These are phyloP conservation scores for Seira musarum DNA, from an alignment of 2,888 invertebrate genomes.

Conservation along the genomic window DNA sequence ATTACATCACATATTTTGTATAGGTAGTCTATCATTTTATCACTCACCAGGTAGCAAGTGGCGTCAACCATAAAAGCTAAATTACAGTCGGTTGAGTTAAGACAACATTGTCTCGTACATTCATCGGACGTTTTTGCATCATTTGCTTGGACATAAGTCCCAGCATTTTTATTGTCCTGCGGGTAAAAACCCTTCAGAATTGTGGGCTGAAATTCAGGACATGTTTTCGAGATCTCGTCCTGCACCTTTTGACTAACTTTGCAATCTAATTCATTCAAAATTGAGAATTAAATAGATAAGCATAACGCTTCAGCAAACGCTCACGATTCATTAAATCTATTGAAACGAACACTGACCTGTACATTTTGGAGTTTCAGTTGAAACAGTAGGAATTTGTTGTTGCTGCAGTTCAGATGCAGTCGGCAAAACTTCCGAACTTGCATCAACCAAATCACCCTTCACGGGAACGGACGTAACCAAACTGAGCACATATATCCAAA, in stretches of 20 bases:
- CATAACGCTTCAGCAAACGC: too few species aligned
- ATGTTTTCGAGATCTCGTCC: constrained; percentile 24
- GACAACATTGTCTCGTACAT: constrained; percentile 81
- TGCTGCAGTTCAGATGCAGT: background rate
- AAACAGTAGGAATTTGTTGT: constrained; percentile 20
- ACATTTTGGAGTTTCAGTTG: constrained; percentile 34
- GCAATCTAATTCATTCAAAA: constrained; percentile 17
- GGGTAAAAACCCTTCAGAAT: constrained; percentile 66
- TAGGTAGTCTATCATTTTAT: constrained; percentile 2
- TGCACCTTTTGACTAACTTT: constrained; percentile 16
- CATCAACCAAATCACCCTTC: constrained; percentile 4
- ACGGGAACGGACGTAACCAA: constrained; percentile 8
- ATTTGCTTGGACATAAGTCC: constrained; percentile 77
- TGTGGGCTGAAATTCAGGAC: constrained; percentile 50
- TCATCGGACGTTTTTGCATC: constrained; percentile 76
- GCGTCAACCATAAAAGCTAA: constrained; percentile 84
- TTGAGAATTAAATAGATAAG: background rate
- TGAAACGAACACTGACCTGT: too few species aligned
- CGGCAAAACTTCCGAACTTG: background rate
- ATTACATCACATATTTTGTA: constrained; percentile 4
- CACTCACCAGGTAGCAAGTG: constrained; percentile 83
- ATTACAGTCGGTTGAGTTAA: constrained; percentile 79
- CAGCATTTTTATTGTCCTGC: constrained; percentile 71
- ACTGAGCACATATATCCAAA: constrained; percentile 13
- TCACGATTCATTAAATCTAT: too few species aligned